phyloP scores from a whole-genome alignment of 2,888 invertebrate species.

The Kryphioiulus occultus region DNA sequence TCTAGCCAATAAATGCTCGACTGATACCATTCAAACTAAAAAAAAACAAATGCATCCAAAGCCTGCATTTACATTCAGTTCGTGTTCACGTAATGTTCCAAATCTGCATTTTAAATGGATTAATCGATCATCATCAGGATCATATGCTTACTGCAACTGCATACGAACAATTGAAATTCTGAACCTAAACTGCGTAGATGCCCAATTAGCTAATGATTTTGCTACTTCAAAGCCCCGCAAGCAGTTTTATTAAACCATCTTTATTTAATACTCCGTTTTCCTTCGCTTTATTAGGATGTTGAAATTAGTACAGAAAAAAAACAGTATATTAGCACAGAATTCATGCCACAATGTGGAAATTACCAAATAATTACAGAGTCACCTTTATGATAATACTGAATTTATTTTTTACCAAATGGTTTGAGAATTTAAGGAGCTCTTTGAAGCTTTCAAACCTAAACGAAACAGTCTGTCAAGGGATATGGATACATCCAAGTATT shows the following conservation, averaged over 20 bases:
- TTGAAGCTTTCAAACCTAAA: too few species aligned
- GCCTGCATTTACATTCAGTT: slow-evolving; percentile 4
- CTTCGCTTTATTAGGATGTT: neutral
- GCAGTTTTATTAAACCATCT: neutral
- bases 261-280: neutral
- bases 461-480: too few species aligned
- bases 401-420: too few species aligned
- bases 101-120: slow-evolving; percentile 36
- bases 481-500: too few species aligned
- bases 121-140: slow-evolving; percentile 39
- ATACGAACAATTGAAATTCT: neutral
- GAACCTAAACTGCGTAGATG: neutral
- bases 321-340: too few species aligned
- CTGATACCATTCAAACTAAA: neutral
- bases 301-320: too few species aligned
- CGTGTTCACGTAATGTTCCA: slow-evolving; percentile 10
- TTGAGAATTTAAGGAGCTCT: too few species aligned
- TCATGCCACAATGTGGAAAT: too few species aligned
- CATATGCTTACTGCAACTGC: slow-evolving; percentile 17
- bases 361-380: too few species aligned
- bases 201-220: slow-evolving; percentile 37
- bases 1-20: neutral
- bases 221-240: neutral
- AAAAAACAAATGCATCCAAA: neutral
- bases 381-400: too few species aligned